Evolutionary conservation across 2,113 vertebrate genomes (phyloP).

Genomic region (Ictalurus furcatus): DNA sequence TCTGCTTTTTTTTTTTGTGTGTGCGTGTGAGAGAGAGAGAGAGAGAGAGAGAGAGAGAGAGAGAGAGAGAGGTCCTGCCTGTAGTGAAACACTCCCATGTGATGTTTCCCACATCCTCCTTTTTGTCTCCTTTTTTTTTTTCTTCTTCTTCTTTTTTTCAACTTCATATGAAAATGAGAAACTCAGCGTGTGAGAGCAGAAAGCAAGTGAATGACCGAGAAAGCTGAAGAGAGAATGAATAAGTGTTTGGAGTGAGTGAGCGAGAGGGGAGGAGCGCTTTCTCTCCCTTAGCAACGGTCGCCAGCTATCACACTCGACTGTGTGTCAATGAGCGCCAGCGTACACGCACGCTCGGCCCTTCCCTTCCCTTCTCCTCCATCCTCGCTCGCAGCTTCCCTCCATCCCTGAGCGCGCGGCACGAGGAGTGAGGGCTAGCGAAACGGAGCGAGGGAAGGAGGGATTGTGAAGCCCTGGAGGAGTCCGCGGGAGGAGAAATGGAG

Average conservation of each 20-base stretch:
- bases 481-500: constrained; percentile 81
- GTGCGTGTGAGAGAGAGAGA: neutral
- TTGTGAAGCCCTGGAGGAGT: constrained; percentile 46
- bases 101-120: constrained; percentile 2
- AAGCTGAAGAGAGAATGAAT: neutral
- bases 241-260: neutral
- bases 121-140: neutral
- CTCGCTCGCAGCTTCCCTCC: neutral
- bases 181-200: neutral
- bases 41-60: neutral
- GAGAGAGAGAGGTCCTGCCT: neutral
- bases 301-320: constrained; percentile 11
- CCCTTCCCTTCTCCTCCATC: neutral
- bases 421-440: neutral
- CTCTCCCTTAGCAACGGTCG: constrained; percentile 55
- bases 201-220: constrained; percentile 5
- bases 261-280: constrained; percentile 29
- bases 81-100: neutral
- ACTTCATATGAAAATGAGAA: neutral
- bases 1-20: neutral
- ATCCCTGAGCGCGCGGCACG: neutral
- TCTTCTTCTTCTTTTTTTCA: neutral
- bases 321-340: neutral
- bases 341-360: neutral
- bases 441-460: constrained; percentile 34